Conservation (phyloP, 2,888 invertebrate species). For the Latrodectus elegans region DNA sequence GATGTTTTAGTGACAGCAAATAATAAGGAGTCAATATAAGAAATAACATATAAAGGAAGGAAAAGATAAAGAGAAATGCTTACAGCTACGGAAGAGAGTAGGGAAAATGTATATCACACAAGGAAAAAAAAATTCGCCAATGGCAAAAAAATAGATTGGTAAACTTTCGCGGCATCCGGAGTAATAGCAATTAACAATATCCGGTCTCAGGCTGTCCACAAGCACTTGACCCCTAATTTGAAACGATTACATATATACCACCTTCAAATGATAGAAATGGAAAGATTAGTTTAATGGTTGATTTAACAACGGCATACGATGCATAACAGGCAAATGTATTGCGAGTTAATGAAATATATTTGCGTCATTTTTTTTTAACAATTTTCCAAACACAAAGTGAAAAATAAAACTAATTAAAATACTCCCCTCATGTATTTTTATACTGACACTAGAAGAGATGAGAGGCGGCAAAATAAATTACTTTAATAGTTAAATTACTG, state of each 20-base stretch:
- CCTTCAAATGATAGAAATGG: too few relatives aligned
- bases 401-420: neutral
- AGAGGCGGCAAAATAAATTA: too few relatives aligned
- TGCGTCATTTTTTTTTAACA: neutral
- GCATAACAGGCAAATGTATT: too few relatives aligned
- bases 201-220: constrained; percentile 55
- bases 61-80: constrained; percentile 35
- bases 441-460: too few relatives aligned
- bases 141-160: neutral
- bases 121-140: neutral
- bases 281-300: too few relatives aligned
- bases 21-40: neutral
- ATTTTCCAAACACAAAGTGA: neutral
- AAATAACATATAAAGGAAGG: neutral
- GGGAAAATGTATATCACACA: neutral
- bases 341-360: neutral
- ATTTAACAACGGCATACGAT: too few relatives aligned
- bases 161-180: constrained; percentile 48
- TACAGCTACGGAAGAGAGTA: constrained; percentile 46
- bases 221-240: constrained; percentile 30
- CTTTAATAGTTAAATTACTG: too few relatives aligned
- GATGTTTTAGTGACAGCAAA: neutral
- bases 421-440: neutral
- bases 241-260: constrained; percentile 8
- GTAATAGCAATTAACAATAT: constrained; percentile 59